These are phyloP conservation scores for Hippolais icterina DNA, from an alignment of 2,113 vertebrate species.

Conservation along the genomic window DNA sequence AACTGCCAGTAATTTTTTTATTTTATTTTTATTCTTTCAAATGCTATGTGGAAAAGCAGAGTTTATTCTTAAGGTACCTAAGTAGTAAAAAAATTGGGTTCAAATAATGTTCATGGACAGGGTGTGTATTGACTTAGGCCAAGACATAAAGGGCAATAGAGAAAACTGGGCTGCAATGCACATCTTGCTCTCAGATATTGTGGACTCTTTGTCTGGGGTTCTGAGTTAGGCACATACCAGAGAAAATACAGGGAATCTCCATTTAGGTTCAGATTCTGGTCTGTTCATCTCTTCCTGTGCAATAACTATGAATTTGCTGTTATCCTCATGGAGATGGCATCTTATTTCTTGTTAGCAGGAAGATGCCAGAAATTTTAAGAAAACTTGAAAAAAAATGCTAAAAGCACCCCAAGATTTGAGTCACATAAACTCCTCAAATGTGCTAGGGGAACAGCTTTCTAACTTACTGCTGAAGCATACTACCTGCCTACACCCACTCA, in stretches of 20 bases:
- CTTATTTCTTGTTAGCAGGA: neutral
- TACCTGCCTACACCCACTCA: neutral
- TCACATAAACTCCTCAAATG: neutral
- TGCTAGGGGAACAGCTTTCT: neutral
- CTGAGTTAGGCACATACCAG: neutral
- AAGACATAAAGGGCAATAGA: neutral
- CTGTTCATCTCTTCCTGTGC: neutral
- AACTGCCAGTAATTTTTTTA: neutral
- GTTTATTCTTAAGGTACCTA: neutral
- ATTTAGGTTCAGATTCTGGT: neutral
- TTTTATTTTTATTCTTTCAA: neutral
- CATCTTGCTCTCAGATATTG: neutral
- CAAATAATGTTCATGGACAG: too few relatives aligned
- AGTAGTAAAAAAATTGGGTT: neutral
- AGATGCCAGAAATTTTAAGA: neutral
- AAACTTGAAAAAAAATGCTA: neutral
- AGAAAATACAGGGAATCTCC: neutral
- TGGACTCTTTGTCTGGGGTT: neutral
- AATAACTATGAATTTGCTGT: neutral
- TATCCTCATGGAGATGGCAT: neutral
- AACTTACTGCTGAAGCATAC: neutral
- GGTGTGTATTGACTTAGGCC: neutral
- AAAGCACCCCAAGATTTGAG: neutral
- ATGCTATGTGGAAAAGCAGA: neutral
- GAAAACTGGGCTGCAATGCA: neutral